These are phyloP conservation scores for Cheilosia scutellata DNA, from an alignment of 2,888 invertebrate species.

Conservation along the genomic window DNA sequence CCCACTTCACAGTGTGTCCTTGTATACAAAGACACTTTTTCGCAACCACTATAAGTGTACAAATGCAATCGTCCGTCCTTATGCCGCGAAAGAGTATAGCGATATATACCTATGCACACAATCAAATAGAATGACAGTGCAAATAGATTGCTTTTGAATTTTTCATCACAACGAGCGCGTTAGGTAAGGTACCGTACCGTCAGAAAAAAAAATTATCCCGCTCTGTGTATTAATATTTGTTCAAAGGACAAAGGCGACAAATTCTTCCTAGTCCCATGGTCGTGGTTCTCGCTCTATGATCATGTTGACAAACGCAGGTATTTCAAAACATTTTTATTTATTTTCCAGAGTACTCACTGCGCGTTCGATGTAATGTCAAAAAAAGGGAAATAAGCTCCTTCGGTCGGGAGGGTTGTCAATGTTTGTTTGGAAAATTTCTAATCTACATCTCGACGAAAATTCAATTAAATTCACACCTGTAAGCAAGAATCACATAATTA, in stretches of 20 bases:
- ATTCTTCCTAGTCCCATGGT: constrained; percentile 25
- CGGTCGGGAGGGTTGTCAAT: constrained; percentile 53
- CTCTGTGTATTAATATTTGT: constrained; percentile 58
- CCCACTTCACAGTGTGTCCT: constrained; percentile 63
- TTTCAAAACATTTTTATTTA: constrained; percentile 53
- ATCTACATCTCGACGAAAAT: constrained; percentile 67
- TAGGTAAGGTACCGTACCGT: constrained; percentile 3
- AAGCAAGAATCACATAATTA: constrained; percentile 71
- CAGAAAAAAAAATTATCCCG: constrained; percentile 1
- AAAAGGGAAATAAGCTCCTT: constrained; percentile 62
- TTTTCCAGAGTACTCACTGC: constrained; percentile 35
- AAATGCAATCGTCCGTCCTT: constrained; percentile 50
- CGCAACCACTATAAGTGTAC: constrained; percentile 9
- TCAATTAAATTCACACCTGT: constrained; percentile 76
- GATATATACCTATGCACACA: constrained; percentile 36
- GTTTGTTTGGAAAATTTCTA: constrained; percentile 70
- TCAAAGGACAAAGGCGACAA: constrained; percentile 62
- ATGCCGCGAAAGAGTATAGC: constrained; percentile 48
- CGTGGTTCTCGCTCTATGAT: constrained; percentile 47
- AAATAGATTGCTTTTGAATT: constrained; percentile 73
- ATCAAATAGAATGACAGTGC: constrained; percentile 59
- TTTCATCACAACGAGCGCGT: constrained; percentile 28
- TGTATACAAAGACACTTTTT: constrained; percentile 17
- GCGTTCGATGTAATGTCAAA: constrained; percentile 2
- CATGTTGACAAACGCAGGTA: constrained; percentile 74